Conservation (phyloP, 2,113 vertebrate species). For the Bettongia penicillata region DNA sequence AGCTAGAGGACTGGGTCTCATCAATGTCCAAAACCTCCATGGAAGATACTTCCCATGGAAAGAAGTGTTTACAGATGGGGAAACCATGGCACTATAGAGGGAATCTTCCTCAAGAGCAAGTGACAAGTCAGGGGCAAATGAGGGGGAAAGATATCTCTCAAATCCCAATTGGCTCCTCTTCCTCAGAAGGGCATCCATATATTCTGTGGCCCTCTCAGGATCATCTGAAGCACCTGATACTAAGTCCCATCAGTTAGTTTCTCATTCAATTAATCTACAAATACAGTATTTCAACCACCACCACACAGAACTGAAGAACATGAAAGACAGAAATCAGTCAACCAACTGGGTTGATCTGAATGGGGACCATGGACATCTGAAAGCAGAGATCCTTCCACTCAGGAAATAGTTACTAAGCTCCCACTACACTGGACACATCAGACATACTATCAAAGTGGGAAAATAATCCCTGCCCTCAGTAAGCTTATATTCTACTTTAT, state of each 20-base stretch:
- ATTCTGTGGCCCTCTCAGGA: background rate
- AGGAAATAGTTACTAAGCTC: background rate
- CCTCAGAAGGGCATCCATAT: background rate
- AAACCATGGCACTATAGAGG: background rate
- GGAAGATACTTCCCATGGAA: background rate
- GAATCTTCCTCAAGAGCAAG: background rate
- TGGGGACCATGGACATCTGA: too few relatives aligned
- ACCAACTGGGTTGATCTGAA: too few relatives aligned
- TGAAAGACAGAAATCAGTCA: too few relatives aligned
- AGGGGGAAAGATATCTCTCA: background rate
- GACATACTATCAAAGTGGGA: background rate
- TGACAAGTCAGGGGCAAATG: background rate
- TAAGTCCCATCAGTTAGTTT: too few relatives aligned
- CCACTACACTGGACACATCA: too few relatives aligned
- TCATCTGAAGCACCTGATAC: background rate
- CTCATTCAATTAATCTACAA: too few relatives aligned
- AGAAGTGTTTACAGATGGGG: conserved; percentile 20
- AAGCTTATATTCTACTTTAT: background rate
- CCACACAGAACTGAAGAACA: too few relatives aligned
- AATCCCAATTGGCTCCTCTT: background rate
- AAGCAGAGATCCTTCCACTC: too few relatives aligned
- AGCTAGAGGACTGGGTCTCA: accelerated
- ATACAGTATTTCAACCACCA: too few relatives aligned
- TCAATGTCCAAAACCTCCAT: background rate
- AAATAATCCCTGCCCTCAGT: background rate